Conservation (phyloP, 2,113 vertebrate species). For the Silurus asotus region DNA sequence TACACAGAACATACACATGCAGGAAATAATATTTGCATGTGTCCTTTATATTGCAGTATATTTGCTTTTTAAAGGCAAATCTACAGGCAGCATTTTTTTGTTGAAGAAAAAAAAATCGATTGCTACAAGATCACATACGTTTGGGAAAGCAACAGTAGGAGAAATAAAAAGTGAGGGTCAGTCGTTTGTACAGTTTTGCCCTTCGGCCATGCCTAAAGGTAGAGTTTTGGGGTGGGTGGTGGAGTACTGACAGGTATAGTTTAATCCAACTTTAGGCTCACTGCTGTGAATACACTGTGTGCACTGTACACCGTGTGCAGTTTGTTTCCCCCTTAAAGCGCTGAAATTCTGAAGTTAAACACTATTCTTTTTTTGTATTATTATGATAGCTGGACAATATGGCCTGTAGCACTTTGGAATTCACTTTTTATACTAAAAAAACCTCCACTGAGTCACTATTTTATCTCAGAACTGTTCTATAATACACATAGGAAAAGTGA, state of each 20-base stretch:
- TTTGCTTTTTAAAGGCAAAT: neutral
- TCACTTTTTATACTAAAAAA: neutral
- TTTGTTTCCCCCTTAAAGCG: neutral
- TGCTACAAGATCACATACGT: neutral
- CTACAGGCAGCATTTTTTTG: neutral
- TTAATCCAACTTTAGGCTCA: neutral
- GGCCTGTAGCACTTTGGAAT: neutral
- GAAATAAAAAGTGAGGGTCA: neutral
- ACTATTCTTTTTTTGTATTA: neutral
- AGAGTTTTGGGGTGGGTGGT: neutral
- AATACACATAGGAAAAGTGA: neutral
- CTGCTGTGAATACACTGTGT: conserved; percentile 16
- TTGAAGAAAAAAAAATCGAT: neutral
- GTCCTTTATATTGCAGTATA: neutral
- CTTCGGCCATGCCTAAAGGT: conserved; percentile 21
- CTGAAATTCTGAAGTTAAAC: neutral
- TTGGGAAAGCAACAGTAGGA: neutral
- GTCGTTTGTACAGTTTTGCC: conserved; percentile 13
- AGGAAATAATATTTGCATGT: neutral
- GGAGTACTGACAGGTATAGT: conserved; percentile 25
- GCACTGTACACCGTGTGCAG: neutral
- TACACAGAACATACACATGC: neutral
- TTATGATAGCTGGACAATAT: neutral
- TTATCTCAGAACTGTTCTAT: too few species aligned
- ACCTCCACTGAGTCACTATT: neutral